These are phyloP conservation scores for Deroplatys truncata DNA, from an alignment of 2,888 invertebrate genomes.

Conservation along the genomic window DNA sequence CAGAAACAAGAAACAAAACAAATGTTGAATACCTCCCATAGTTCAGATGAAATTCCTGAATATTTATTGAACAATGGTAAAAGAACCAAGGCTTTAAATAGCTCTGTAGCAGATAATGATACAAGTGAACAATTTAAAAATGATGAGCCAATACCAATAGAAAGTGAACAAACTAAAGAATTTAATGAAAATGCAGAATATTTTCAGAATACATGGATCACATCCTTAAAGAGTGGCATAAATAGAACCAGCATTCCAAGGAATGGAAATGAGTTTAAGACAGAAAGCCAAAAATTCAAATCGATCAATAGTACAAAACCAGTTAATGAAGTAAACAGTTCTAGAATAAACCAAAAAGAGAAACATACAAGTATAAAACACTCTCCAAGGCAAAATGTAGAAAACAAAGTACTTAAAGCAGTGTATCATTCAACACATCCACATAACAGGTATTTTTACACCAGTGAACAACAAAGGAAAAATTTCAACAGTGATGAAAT, in stretches of 20 bases:
- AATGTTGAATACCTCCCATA: too few relatives aligned
- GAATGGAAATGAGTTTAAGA: background rate
- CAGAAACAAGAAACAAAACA: too few relatives aligned
- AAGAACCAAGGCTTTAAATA: too few relatives aligned
- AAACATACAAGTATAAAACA: background rate
- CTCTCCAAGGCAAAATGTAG: too few relatives aligned
- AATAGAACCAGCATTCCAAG: background rate
- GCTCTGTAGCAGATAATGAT: too few relatives aligned
- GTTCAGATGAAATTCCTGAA: too few relatives aligned
- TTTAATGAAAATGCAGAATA: background rate
- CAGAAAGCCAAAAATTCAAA: background rate
- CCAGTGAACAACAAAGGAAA: too few relatives aligned
- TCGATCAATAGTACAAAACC: background rate
- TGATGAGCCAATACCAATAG: background rate
- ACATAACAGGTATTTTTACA: too few relatives aligned
- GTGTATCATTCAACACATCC: too few relatives aligned
- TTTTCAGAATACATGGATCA: background rate
- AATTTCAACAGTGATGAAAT: too few relatives aligned
- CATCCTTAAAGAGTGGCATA: background rate
- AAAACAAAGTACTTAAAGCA: too few relatives aligned
- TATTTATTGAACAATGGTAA: too few relatives aligned
- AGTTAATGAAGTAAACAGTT: background rate
- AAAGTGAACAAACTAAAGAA: background rate
- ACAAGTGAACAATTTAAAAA: background rate
- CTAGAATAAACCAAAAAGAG: background rate